phyloP scores from a whole-genome alignment of 1,140 invertebrate species.

The Zaprionus inermis region DNA sequence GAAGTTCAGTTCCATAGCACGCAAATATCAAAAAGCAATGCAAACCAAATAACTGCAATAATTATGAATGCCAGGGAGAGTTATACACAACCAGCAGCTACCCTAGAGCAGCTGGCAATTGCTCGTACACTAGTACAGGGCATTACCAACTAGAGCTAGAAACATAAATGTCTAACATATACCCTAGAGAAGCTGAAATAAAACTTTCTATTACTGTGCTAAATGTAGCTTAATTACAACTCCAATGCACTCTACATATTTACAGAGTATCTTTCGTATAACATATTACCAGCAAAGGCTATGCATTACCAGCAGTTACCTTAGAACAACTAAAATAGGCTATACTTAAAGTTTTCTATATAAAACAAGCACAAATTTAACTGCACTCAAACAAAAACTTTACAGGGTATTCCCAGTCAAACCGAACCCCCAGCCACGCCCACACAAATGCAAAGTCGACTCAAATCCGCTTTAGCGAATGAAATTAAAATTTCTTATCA shows the following conservation, averaged over 20 bases:
- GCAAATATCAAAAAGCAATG: conserved; percentile 70
- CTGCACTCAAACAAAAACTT: background rate
- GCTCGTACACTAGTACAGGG: conserved; percentile 11
- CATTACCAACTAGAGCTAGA: background rate
- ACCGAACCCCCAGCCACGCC: background rate
- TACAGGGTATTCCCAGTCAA: conserved; percentile 17
- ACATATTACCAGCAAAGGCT: background rate
- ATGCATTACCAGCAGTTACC: background rate
- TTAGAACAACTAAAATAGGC: background rate
- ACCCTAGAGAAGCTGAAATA: background rate
- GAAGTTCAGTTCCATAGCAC: conserved; percentile 60
- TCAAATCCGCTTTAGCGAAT: conserved; percentile 73
- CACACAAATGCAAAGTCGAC: conserved; percentile 33
- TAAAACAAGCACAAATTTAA: background rate
- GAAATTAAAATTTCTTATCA: conserved; percentile 77
- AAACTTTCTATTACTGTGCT: background rate
- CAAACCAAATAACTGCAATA: conserved; percentile 40
- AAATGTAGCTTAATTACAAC: background rate
- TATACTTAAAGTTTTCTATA: background rate
- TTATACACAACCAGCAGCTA: conserved; percentile 4
- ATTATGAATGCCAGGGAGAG: conserved; percentile 22
- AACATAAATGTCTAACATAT: too few species aligned
- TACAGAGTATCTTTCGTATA: background rate
- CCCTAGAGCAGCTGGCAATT: conserved; percentile 3
- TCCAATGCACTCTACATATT: background rate